Evolutionary conservation across 53 echinoderm and acorn worm genomes (phyloP).

Genomic region (Paelopatides confundens): DNA sequence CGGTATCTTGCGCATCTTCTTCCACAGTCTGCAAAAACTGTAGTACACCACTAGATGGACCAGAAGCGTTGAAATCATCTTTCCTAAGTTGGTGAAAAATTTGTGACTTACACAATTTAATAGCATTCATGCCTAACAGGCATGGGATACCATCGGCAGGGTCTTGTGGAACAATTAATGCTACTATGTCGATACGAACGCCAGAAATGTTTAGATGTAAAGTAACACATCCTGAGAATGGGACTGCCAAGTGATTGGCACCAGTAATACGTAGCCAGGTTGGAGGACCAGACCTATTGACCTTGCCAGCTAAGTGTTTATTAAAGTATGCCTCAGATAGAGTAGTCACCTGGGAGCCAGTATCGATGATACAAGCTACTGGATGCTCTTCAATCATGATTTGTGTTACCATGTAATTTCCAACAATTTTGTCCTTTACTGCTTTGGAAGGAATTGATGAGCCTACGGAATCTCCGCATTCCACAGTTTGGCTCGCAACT

Average conservation of each 20-base stretch:
- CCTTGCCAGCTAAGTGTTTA: background rate
- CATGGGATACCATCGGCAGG: background rate
- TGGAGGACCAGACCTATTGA: background rate
- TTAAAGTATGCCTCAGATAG: background rate
- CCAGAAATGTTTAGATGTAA: background rate
- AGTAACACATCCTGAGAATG: background rate
- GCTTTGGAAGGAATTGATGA: background rate
- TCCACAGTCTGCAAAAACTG: background rate
- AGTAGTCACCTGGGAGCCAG: conserved; percentile 5
- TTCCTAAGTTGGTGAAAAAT: too few relatives aligned
- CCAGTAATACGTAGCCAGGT: background rate
- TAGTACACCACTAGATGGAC: background rate
- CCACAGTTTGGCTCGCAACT: conserved; percentile 5
- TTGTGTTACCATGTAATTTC: background rate
- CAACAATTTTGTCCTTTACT: background rate
- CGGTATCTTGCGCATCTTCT: background rate
- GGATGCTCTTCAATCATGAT: background rate
- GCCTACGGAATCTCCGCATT: background rate
- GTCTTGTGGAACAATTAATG: background rate
- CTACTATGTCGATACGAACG: background rate
- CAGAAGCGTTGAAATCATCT: too few relatives aligned
- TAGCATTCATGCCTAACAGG: conserved; percentile 13
- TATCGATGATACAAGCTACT: background rate
- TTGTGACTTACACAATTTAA: background rate
- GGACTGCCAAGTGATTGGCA: background rate